A percentile compares a stretch with the other conserved stretches of the same genome.
phyloP scores from a whole-genome alignment of 2,797 vertebrate genomes.

The Distichodus sexfasciatus region DNA sequence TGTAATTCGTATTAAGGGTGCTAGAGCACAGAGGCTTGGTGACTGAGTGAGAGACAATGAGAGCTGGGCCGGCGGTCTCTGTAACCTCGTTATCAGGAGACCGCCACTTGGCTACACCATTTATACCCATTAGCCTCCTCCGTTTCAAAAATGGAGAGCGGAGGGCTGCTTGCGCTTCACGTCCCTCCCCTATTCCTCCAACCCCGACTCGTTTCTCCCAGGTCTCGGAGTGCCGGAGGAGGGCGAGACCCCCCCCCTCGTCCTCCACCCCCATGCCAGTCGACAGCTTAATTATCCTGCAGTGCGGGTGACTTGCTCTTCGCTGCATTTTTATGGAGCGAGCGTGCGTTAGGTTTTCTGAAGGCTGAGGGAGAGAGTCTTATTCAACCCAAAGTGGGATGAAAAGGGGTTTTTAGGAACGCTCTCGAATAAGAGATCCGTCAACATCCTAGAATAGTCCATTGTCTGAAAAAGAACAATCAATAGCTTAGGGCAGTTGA shows the following conservation, averaged over 20 bases:
- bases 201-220: not conserved
- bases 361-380: too few relatives aligned
- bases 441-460: too few relatives aligned
- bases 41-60: not conserved
- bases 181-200: not conserved
- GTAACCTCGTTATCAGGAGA: conserved; percentile 22
- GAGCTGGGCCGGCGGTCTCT: not conserved
- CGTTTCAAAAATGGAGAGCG: not conserved
- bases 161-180: not conserved
- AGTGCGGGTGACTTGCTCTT: not conserved
- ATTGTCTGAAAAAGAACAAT: too few relatives aligned
- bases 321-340: too few relatives aligned
- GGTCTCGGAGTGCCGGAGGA: not conserved
- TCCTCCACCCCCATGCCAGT: not conserved
- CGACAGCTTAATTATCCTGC: not conserved
- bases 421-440: too few relatives aligned
- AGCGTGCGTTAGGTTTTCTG: too few relatives aligned
- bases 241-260: not conserved
- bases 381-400: too few relatives aligned
- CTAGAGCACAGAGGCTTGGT: not conserved
- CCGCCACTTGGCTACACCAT: not conserved
- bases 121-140: conserved; percentile 20
- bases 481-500: too few relatives aligned
- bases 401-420: too few relatives aligned
- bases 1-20: conserved; percentile 3